Conservation (phyloP, 2,113 vertebrate genomes). For the Acrocephalus kingi region DNA sequence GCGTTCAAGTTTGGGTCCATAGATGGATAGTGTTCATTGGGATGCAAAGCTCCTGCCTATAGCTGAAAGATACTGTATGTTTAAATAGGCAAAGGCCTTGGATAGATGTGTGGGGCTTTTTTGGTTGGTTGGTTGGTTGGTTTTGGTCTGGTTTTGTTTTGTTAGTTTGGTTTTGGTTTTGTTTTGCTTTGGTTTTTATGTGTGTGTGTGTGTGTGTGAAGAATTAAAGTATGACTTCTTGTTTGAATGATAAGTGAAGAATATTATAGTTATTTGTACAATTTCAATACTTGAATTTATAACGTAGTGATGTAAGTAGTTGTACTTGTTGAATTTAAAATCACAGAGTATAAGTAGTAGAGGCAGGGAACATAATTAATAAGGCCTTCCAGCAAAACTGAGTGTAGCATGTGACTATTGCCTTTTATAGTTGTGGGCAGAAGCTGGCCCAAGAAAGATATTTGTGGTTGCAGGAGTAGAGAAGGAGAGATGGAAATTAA, state of each 20-base stretch:
- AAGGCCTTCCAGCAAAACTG: not conserved
- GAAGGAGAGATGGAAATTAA: slow-evolving; percentile 10
- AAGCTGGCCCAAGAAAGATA: not conserved
- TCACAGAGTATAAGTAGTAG: not conserved
- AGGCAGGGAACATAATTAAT: not conserved
- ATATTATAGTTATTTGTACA: not conserved
- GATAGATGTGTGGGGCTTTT: not conserved
- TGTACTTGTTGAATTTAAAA: not conserved
- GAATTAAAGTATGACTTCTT: not conserved
- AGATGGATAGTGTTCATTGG: not conserved
- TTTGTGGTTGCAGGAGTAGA: slow-evolving; percentile 6
- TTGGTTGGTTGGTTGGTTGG: too few relatives aligned
- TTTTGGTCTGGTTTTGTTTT: not conserved
- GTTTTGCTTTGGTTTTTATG: not conserved
- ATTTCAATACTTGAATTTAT: not conserved
- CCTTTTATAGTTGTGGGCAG: slow-evolving; percentile 8
- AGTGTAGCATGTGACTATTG: not conserved
- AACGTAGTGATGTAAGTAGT: not conserved
- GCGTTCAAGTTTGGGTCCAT: not conserved
- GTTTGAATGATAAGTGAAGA: not conserved
- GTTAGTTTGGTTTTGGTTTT: not conserved
- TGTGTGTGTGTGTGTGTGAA: not conserved
- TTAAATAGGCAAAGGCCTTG: not conserved
- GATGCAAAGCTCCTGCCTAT: not conserved
- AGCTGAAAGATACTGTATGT: not conserved